Evolutionary conservation across 2,797 vertebrate species (phyloP).

Genomic region (Bryconaethiops microstoma): DNA sequence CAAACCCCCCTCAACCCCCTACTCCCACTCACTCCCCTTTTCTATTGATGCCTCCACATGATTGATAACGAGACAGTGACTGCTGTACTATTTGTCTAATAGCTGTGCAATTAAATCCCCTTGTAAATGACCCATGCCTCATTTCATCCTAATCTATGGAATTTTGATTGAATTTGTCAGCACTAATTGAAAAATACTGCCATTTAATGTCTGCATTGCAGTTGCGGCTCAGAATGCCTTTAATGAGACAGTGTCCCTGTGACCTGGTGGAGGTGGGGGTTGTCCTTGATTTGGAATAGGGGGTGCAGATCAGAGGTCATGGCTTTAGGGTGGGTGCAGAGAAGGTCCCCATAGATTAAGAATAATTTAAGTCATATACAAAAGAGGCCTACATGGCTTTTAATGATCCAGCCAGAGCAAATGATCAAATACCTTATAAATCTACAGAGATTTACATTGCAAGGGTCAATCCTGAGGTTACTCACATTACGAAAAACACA

Average conservation of each 20-base stretch:
- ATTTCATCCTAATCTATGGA: constrained; percentile 99
- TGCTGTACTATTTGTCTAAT: constrained; percentile 99
- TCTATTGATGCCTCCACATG: constrained; percentile 92
- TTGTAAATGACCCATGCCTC: constrained; percentile 99
- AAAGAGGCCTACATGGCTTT: constrained; percentile 38
- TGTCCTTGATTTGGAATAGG: constrained; percentile 60
- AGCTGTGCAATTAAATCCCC: constrained; percentile 98
- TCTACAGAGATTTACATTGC: background rate
- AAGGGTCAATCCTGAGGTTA: background rate
- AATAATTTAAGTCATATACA: constrained; percentile 45
- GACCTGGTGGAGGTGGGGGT: constrained; percentile 72
- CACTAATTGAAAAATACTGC: constrained; percentile 99
- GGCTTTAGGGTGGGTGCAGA: constrained; percentile 49
- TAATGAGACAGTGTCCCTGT: constrained; percentile 91
- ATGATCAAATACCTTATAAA: constrained; percentile 27
- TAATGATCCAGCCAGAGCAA: constrained; percentile 44
- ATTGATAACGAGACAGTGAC: constrained; percentile 95
- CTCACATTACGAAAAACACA: background rate
- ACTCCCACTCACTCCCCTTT: constrained; percentile 74
- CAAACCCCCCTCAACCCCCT: background rate
- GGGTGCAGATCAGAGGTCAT: constrained; percentile 49
- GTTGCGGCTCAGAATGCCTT: constrained; percentile 81
- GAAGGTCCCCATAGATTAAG: constrained; percentile 53
- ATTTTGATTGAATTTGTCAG: constrained; percentile 99
- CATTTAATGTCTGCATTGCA: constrained; percentile 95